phyloP scores from a whole-genome alignment of 2,888 invertebrate genomes.

The Noctua janthina region DNA sequence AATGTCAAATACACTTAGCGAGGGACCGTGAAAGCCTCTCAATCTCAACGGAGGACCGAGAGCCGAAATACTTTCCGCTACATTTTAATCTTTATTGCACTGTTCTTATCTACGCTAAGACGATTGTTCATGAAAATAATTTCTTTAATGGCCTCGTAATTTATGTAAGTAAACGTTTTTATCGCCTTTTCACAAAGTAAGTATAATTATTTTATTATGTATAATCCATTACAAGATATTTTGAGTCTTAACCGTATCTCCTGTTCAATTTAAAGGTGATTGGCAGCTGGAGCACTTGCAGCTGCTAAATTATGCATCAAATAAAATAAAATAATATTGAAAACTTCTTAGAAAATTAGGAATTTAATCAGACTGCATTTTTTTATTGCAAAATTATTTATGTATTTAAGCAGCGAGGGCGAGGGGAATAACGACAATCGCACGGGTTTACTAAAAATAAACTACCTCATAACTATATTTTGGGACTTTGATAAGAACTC shows the following conservation, averaged over 20 bases:
- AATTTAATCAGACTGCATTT: neutral
- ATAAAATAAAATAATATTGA: neutral
- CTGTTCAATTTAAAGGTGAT: neutral
- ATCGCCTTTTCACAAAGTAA: neutral
- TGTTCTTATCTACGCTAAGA: neutral
- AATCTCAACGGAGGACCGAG: neutral
- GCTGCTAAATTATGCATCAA: neutral
- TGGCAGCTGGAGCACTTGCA: neutral
- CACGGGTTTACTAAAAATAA: neutral
- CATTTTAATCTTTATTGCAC: constrained; percentile 14
- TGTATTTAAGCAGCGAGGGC: too few species aligned
- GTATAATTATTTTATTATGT: neutral
- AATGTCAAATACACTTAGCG: constrained; percentile 21
- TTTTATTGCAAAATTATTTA: neutral
- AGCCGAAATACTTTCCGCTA: constrained; percentile 17
- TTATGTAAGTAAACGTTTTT: constrained; percentile 6
- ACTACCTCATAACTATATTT: neutral
- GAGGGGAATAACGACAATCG: neutral
- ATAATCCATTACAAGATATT: constrained; percentile 4
- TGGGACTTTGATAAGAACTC: neutral
- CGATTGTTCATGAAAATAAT: constrained; percentile 16
- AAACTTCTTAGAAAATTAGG: neutral
- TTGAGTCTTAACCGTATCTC: neutral
- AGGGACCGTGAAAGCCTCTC: constrained; percentile 22
- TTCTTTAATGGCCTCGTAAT: neutral